Evolutionary conservation across 2,113 vertebrate species (phyloP).

Genomic region (Glaucidium brasilianum): DNA sequence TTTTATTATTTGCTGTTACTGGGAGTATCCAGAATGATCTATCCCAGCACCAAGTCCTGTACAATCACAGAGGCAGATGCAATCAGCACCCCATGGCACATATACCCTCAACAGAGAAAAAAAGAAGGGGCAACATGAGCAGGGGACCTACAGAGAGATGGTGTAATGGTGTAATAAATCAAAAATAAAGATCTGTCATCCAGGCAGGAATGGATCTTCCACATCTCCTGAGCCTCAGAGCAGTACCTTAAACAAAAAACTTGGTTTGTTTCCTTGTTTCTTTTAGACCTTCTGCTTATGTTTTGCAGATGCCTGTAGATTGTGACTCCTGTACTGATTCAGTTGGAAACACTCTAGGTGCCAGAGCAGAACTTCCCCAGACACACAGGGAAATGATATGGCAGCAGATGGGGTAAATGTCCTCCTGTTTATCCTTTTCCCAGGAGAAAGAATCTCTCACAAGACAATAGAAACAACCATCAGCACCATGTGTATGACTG

Average conservation of each 20-base stretch:
- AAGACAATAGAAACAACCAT: not conserved
- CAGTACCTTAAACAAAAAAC: not conserved
- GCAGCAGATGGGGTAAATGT: fast-evolving
- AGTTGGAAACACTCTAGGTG: not conserved
- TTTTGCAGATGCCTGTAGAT: not conserved
- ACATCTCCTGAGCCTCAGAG: not conserved
- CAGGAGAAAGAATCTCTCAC: not conserved
- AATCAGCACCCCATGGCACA: not conserved
- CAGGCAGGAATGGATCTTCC: not conserved
- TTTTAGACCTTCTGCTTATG: not conserved
- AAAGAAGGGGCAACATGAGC: not conserved
- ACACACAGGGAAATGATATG: not conserved
- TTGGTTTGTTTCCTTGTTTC: not conserved
- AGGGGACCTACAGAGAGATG: not conserved
- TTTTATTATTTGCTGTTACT: not conserved
- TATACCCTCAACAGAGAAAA: not conserved
- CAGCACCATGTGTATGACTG: not conserved
- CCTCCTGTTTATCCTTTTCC: not conserved
- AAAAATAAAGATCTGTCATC: not conserved
- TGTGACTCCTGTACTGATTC: not conserved
- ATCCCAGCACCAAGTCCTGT: not conserved
- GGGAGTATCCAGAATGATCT: not conserved
- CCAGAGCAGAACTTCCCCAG: not conserved
- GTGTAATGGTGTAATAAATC: not conserved
- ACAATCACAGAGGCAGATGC: not conserved